Percentiles rank a stretch among this genome's conserved stretches.
Conservation (phyloP, 1,140 invertebrate species). For the Ctenoplectra terminalis region DNA sequence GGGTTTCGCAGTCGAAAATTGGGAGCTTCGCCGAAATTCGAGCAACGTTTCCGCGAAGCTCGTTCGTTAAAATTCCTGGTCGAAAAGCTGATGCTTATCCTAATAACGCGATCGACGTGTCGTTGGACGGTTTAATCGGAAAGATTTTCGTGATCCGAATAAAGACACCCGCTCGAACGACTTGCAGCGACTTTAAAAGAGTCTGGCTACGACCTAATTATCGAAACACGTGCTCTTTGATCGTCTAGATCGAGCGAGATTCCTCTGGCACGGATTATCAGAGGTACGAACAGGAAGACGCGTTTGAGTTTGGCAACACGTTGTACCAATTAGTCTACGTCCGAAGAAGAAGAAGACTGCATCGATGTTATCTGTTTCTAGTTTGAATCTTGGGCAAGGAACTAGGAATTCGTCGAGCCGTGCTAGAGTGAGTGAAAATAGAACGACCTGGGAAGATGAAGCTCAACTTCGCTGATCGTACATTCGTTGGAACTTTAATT, state of each 20-base stretch:
- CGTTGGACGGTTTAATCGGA: too few relatives aligned
- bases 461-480: not conserved
- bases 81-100: too few relatives aligned
- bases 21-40: too few relatives aligned
- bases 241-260: not conserved
- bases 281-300: not conserved
- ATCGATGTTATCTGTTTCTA: not conserved
- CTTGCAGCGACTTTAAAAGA: too few relatives aligned
- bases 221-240: not conserved
- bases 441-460: not conserved
- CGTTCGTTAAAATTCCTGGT: not conserved
- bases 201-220: not conserved
- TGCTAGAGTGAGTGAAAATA: too few relatives aligned
- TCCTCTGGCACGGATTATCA: not conserved
- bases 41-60: not conserved
- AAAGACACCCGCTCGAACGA: too few relatives aligned
- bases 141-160: too few relatives aligned
- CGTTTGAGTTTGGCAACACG: not conserved
- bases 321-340: constrained; percentile 1
- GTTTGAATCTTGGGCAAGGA: too few relatives aligned
- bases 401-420: too few relatives aligned
- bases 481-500: too few relatives aligned
- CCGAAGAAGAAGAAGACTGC: not conserved
- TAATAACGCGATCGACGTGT: too few relatives aligned
- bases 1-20: too few relatives aligned